A percentile compares a stretch with the other conserved stretches of the same genome.
phyloP scores from a whole-genome alignment of 2,888 invertebrate genomes.

The Psylliodes chrysocephalus region DNA sequence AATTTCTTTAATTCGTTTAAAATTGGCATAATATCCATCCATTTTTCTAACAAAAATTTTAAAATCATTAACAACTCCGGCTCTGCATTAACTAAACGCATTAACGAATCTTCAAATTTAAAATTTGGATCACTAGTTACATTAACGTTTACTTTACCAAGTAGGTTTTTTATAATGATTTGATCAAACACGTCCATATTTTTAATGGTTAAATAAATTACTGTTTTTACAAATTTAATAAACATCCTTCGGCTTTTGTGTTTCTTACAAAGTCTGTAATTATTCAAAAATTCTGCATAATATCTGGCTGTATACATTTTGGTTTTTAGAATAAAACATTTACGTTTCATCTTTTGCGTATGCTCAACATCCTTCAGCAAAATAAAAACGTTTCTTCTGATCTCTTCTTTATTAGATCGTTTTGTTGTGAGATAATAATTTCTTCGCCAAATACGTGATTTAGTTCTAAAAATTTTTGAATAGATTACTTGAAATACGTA shows the following conservation, averaged over 20 bases:
- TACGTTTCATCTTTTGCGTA: neutral
- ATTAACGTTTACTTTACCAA: neutral
- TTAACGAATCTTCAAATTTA: slow-evolving; percentile 4
- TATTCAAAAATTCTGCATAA: slow-evolving; percentile 21
- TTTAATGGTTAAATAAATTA: slow-evolving; percentile 23
- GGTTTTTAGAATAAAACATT: slow-evolving; percentile 23
- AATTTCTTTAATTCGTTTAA: slow-evolving; percentile 23
- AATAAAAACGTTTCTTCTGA: slow-evolving; percentile 4
- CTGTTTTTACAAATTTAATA: slow-evolving; percentile 2
- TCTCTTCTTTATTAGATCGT: neutral
- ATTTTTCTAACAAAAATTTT: slow-evolving; percentile 7
- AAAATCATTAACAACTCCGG: slow-evolving; percentile 1
- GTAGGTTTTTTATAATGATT: neutral
- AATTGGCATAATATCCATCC: slow-evolving; percentile 29
- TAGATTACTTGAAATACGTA: neutral
- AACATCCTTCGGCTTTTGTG: slow-evolving; percentile 1
- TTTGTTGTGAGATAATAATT: neutral
- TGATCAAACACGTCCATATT: slow-evolving; percentile 19
- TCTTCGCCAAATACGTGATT: neutral
- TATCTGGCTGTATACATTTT: slow-evolving; percentile 19
- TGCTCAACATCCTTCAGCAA: neutral
- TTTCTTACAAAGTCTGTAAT: slow-evolving; percentile 15
- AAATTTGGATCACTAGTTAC: neutral
- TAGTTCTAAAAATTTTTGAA: neutral
- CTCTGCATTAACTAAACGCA: neutral